phyloP scores from a whole-genome alignment of 2,888 invertebrate genomes.

The Teleogryllus oceanicus region DNA sequence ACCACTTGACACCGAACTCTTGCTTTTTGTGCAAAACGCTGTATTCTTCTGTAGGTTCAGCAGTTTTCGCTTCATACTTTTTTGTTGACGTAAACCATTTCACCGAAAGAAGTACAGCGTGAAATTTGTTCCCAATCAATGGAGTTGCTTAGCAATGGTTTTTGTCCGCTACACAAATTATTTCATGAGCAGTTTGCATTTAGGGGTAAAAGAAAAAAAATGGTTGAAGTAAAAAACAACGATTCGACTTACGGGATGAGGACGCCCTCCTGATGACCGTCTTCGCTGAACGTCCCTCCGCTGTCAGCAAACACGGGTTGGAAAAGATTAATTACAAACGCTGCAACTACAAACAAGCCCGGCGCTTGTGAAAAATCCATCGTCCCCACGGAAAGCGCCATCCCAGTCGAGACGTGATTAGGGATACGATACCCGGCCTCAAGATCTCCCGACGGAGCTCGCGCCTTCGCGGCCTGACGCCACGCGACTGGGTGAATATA shows the following conservation, averaged over 20 bases:
- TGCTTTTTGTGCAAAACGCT: no score
- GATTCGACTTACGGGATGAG: not conserved
- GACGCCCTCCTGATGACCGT: not conserved
- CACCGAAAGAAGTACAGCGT: no score
- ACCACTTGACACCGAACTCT: no score
- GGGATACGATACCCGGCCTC: not conserved
- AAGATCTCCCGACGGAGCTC: not conserved
- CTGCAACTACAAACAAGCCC: not conserved
- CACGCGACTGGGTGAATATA: not conserved
- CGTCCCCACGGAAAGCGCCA: not conserved
- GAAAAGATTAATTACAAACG: not conserved
- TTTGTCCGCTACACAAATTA: no score
- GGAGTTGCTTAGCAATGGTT: no score
- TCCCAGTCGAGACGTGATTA: not conserved
- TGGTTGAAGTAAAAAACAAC: not conserved
- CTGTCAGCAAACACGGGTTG: not conserved
- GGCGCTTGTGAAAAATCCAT: not conserved
- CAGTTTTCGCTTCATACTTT: no score
- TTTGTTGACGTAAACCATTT: no score
- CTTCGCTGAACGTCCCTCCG: not conserved
- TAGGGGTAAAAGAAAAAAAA: not conserved
- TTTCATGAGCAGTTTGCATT: no score
- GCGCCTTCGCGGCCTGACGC: not conserved
- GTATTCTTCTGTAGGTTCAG: no score
- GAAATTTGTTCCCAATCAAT: no score